Base-by-base conservation (phyloP, 1,140 invertebrate species). In the Camponotus pennsylvanicus region DNA sequence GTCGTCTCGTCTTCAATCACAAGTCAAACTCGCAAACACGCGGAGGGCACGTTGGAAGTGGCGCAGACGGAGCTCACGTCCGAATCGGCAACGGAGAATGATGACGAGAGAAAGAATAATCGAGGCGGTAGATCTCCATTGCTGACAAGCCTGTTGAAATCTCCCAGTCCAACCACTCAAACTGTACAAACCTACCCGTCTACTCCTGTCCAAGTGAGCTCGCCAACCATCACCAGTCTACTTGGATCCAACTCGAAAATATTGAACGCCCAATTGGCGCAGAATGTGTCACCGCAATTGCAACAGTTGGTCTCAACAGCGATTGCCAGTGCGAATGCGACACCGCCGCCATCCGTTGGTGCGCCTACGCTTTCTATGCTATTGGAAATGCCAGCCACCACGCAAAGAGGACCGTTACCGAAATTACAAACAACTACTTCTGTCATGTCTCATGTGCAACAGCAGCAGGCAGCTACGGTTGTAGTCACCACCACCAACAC, bases 81-180 rank as follows among this genome's bases (percentile, higher is more conserved):
- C 92, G 77, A 80, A 49, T 37, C 80, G 2, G 13, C 40, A 4
- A 89, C 90, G 2, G 45, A 84, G 49, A 40, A 76, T 3, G 67
- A 40, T 0, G 92, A 94, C 0, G 91, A 92, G 1, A 94, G 94
- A 9, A 93, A 95, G 21, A 94, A 86, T 18, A 93, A 90, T 18
- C 93, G 83, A 66, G 94, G 93, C 0, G 93, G 93, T 27, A 94
- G 95, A 52, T 98, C 98, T 0, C 98, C 98, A 0, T 93, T 98
- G n/a, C 94, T 98, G 40, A 98, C 98, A 6, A 98, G 97, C 86
- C 94, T 98, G 15, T 94, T 98, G 0, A 97, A 98, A 92, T 98
- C 97, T n/a, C 97, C 97, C 0, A 94, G 93, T 88, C 93, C 94
- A 7, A 94, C 94, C 0, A 94, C 93, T 18, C 94, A 95, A 71